These are phyloP conservation scores for Cepaea nemoralis DNA, from an alignment of 1,140 invertebrate species.

Conservation along the genomic window DNA sequence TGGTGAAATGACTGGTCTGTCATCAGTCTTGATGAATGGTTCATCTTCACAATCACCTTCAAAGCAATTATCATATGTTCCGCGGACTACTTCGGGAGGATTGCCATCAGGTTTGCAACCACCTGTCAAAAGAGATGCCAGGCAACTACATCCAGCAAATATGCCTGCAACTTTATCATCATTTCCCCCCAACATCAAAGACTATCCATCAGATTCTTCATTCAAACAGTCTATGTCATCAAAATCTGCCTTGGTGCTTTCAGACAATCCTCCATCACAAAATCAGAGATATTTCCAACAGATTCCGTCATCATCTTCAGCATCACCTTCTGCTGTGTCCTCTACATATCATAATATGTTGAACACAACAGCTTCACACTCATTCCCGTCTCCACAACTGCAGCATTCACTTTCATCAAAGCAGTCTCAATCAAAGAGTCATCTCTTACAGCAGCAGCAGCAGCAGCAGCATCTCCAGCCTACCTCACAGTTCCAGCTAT, in stretches of 20 bases:
- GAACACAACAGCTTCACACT: background rate
- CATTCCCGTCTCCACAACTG: background rate
- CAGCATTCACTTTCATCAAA: background rate
- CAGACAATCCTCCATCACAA: too few species aligned
- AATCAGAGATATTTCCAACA: background rate
- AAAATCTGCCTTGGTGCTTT: background rate
- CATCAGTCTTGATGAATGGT: background rate
- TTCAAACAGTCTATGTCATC: background rate
- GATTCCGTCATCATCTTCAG: background rate
- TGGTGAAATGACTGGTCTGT: background rate
- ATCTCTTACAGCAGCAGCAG: background rate
- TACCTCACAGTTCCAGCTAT: background rate
- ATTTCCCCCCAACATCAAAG: background rate
- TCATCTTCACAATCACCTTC: background rate
- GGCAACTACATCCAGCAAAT: conserved; percentile 26
- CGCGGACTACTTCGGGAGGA: background rate
- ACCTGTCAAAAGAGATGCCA: conserved; percentile 14
- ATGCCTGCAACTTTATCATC: conserved; percentile 3
- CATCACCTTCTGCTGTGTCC: background rate
- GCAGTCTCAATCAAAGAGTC: background rate
- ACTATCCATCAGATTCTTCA: background rate
- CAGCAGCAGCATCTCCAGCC: background rate
- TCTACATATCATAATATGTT: background rate
- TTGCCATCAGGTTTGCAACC: background rate
- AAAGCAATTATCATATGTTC: background rate